These are phyloP conservation scores for Tarsius wallacei DNA, from an alignment of 2,797 vertebrate genomes.

Conservation along the genomic window DNA sequence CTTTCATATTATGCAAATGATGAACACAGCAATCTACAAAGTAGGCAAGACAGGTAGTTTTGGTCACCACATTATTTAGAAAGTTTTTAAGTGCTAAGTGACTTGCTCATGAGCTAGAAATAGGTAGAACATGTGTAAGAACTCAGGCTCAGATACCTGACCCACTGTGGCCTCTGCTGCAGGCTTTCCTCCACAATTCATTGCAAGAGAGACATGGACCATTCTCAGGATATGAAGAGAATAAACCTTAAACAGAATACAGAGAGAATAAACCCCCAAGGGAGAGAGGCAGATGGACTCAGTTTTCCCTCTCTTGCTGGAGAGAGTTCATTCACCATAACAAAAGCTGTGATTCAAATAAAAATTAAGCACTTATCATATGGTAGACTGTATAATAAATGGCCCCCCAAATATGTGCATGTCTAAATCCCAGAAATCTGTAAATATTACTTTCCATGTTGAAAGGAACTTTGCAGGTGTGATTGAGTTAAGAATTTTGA, in stretches of 20 bases:
- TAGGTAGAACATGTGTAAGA: background rate
- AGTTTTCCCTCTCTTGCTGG: background rate
- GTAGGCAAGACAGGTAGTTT: background rate
- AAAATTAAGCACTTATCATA: background rate
- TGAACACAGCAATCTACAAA: background rate
- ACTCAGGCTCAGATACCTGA: background rate
- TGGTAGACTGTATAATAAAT: background rate
- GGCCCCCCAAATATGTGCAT: background rate
- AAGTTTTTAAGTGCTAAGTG: background rate
- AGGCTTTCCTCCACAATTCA: background rate
- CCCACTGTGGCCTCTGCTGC: background rate
- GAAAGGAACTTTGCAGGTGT: background rate
- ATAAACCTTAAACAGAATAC: background rate
- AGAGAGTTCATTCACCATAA: background rate
- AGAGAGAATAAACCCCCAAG: background rate
- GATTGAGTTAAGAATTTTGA: background rate
- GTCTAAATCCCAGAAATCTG: background rate
- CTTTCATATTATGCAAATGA: background rate
- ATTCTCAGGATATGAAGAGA: background rate
- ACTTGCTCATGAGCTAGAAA: background rate
- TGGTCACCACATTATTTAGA: background rate
- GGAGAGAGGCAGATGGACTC: background rate
- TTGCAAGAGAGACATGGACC: background rate
- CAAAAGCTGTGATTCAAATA: conserved; percentile 1
- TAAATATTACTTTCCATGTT: background rate